Percentiles rank a stretch among this genome's conserved stretches.
Conservation (phyloP, 2,113 vertebrate genomes). For the Lipophrys pholis region DNA sequence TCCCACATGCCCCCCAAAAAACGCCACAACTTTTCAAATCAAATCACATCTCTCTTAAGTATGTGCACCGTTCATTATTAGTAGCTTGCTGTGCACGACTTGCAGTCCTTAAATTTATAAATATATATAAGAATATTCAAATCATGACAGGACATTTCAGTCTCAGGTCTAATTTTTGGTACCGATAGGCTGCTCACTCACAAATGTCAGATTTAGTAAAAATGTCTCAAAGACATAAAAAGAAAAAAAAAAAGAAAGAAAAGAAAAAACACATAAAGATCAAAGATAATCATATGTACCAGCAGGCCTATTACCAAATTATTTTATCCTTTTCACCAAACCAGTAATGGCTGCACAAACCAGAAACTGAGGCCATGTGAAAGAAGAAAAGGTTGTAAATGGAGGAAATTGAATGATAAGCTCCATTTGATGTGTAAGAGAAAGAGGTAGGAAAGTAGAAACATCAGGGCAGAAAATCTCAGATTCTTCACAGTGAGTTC, state of each 20-base stretch:
- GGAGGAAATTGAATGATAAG: constrained; percentile 64
- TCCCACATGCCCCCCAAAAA: too few species aligned
- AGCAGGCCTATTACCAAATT: constrained; percentile 41
- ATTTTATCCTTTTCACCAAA: constrained; percentile 37
- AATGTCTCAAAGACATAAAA: too few species aligned
- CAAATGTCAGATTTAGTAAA: constrained; percentile 33
- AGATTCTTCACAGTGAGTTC: constrained; percentile 37
- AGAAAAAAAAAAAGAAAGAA: too few species aligned
- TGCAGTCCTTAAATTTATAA: constrained; percentile 32
- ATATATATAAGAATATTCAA: constrained; percentile 25
- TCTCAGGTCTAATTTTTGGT: constrained; percentile 25
- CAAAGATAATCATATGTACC: constrained; percentile 43
- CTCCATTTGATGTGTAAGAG: constrained; percentile 50
- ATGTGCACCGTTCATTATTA: constrained; percentile 31
- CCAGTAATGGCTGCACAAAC: constrained; percentile 27
- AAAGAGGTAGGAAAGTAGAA: constrained; percentile 38
- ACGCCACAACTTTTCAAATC: too few species aligned
- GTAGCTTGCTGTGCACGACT: constrained; percentile 27
- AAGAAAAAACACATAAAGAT: constrained; percentile 27
- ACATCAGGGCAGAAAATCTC: constrained; percentile 45
- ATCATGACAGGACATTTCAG: constrained; percentile 42
- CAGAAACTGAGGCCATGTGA: constrained; percentile 35
- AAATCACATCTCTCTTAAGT: constrained; percentile 33
- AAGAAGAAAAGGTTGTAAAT: constrained; percentile 45
- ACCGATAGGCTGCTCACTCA: constrained; percentile 24